Conservation (phyloP, 2,888 invertebrate genomes). For the Lepeophtheirus nordmannii region DNA sequence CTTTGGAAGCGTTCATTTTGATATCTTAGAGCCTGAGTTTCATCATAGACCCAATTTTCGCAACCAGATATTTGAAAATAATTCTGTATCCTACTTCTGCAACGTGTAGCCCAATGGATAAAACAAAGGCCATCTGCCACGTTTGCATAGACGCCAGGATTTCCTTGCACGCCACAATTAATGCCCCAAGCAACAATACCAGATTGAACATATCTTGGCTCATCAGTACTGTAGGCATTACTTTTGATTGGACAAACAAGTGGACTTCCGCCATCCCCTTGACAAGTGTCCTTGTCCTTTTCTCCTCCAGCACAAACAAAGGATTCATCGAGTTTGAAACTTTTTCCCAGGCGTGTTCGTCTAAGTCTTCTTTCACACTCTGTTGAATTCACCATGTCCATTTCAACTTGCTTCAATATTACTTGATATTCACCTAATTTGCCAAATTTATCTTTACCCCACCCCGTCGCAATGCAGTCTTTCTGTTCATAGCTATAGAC, state of each 20-base stretch:
- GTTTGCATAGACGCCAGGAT: slow-evolving; percentile 63
- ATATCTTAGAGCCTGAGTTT: not conserved
- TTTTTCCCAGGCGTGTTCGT: slow-evolving; percentile 49
- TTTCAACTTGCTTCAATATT: slow-evolving; percentile 55
- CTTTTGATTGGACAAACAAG: slow-evolving; percentile 40
- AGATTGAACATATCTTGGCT: slow-evolving; percentile 31
- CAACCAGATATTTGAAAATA: not conserved
- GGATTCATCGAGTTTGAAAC: slow-evolving; percentile 49
- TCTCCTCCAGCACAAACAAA: slow-evolving; percentile 68
- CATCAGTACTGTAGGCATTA: slow-evolving; percentile 19
- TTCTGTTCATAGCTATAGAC: slow-evolving; percentile 39
- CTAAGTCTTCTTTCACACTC: slow-evolving; percentile 48
- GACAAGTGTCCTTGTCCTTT: slow-evolving; percentile 52
- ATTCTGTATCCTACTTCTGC: not conserved
- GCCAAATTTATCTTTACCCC: slow-evolving; percentile 57
- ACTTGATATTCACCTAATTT: slow-evolving; percentile 48
- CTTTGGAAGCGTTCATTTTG: not conserved
- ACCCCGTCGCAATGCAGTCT: slow-evolving; percentile 53
- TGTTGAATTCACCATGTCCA: slow-evolving; percentile 45
- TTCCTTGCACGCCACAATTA: slow-evolving; percentile 52
- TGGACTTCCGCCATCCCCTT: slow-evolving; percentile 34
- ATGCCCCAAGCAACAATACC: slow-evolving; percentile 80
- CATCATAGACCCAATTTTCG: slow-evolving; percentile 6
- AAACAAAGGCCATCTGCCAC: slow-evolving; percentile 51
- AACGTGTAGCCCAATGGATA: slow-evolving; percentile 42